phyloP scores from a whole-genome alignment of 2,888 invertebrate genomes.

The Drosophila neoperkinsi region DNA sequence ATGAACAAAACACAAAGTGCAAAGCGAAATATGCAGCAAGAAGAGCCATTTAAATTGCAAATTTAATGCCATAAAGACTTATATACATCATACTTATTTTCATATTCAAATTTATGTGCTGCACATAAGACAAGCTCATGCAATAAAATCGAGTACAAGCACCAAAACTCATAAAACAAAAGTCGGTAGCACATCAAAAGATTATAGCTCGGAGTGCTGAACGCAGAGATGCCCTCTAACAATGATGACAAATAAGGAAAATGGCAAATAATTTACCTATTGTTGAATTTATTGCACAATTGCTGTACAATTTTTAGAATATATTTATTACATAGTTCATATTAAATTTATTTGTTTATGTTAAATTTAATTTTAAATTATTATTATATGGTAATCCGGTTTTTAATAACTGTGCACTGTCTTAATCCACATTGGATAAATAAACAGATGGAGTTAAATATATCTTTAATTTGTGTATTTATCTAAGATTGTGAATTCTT shows the following conservation, averaged over 20 bases:
- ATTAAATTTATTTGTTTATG: neutral
- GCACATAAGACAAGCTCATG: slow-evolving; percentile 63
- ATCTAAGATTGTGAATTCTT: neutral
- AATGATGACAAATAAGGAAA: neutral
- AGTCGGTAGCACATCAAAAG: slow-evolving; percentile 4
- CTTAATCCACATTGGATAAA: fast-evolving
- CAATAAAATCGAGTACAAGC: slow-evolving; percentile 56
- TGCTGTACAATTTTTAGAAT: neutral
- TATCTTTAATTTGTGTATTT: neutral
- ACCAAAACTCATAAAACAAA: slow-evolving; percentile 56
- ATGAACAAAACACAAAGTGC: slow-evolving; percentile 8
- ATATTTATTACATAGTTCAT: neutral
- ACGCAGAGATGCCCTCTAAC: slow-evolving; percentile 17
- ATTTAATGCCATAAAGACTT: slow-evolving; percentile 19
- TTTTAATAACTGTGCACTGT: neutral
- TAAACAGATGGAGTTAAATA: neutral
- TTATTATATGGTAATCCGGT: neutral
- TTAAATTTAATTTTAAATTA: neutral
- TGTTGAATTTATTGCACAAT: neutral
- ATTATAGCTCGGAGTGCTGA: neutral
- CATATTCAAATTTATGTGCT: slow-evolving; percentile 57
- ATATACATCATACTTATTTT: neutral
- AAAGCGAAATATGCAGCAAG: slow-evolving; percentile 23
- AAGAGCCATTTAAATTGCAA: slow-evolving; percentile 14
- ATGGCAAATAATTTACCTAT: neutral